phyloP scores from a whole-genome alignment of 2,113 vertebrate genomes.

The Syngnathoides biaculeatus region DNA sequence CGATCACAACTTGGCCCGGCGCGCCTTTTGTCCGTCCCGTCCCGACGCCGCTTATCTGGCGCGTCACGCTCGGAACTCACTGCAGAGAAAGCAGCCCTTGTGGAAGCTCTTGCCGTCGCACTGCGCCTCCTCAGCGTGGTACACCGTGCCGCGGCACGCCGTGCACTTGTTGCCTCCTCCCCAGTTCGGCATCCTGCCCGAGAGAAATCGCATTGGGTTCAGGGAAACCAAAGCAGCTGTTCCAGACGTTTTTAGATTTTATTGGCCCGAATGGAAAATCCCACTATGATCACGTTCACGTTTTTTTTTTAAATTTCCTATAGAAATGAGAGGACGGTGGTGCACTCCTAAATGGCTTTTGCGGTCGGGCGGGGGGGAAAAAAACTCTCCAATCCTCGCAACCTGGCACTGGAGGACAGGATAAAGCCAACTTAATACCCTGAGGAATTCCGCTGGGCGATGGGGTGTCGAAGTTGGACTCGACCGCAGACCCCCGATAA shows the following conservation, averaged over 20 bases:
- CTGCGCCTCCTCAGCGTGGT: conserved; percentile 93
- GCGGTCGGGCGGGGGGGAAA: not conserved
- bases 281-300: too few species aligned
- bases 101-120: conserved; percentile 92
- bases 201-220: not conserved
- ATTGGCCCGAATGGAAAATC: too few species aligned
- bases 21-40: not conserved
- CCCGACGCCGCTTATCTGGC: not conserved
- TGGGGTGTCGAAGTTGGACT: conserved; percentile 16
- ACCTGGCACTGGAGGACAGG: conserved; percentile 24
- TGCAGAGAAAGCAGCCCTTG: conserved; percentile 92
- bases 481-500: conserved; percentile 7
- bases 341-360: not conserved
- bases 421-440: conserved; percentile 39
- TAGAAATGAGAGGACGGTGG: not conserved
- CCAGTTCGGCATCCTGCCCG: conserved; percentile 88
- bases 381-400: conserved; percentile 1
- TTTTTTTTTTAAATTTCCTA: not conserved
- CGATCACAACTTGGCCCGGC: not conserved
- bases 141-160: conserved; percentile 81
- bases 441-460: conserved; percentile 38
- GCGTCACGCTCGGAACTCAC: conserved; percentile 74
- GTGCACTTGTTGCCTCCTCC: conserved; percentile 90
- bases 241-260: too few species aligned
- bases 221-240: not conserved